A percentile compares a stretch with the other conserved stretches of the same genome.
phyloP scores from a whole-genome alignment of 2,797 vertebrate genomes.

The Channa striata region DNA sequence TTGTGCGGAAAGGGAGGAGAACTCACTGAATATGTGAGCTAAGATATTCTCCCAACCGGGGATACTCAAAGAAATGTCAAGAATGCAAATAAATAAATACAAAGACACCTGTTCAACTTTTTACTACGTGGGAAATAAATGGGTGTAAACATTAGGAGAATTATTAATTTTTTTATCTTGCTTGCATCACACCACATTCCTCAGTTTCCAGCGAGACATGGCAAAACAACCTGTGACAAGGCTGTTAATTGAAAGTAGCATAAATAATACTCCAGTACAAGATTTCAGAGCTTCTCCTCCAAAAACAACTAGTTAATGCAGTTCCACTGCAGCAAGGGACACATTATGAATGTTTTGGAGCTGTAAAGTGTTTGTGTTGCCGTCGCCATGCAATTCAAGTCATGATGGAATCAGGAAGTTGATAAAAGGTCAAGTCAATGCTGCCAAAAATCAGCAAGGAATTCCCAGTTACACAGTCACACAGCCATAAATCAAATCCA shows the following conservation, averaged over 20 bases:
- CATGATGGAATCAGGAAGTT: constrained; percentile 37
- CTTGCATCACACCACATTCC: neutral
- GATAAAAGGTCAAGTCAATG: constrained; percentile 7
- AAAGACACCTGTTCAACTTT: constrained; percentile 45
- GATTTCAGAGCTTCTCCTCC: neutral
- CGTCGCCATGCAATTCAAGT: constrained; percentile 26
- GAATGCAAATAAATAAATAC: constrained; percentile 70
- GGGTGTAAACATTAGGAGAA: neutral
- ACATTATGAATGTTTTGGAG: neutral
- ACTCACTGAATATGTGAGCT: constrained; percentile 59
- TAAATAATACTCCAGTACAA: neutral
- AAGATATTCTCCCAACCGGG: constrained; percentile 61
- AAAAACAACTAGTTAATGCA: neutral
- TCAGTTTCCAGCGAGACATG: constrained; percentile 12
- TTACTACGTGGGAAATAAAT: constrained; percentile 6
- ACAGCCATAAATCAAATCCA: constrained; percentile 32
- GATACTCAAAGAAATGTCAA: constrained; percentile 78
- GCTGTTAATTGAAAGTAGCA: neutral
- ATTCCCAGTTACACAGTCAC: constrained; percentile 44
- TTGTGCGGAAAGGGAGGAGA: constrained; percentile 79
- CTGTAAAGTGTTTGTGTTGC: constrained; percentile 21
- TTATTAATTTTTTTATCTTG: constrained; percentile 8
- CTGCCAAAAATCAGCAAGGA: constrained; percentile 26
- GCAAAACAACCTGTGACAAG: constrained; percentile 5
- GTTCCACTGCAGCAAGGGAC: constrained; percentile 1